Evolutionary conservation across 1,140 invertebrate genomes (phyloP).

Genomic region (Microplitis demolitor): DNA sequence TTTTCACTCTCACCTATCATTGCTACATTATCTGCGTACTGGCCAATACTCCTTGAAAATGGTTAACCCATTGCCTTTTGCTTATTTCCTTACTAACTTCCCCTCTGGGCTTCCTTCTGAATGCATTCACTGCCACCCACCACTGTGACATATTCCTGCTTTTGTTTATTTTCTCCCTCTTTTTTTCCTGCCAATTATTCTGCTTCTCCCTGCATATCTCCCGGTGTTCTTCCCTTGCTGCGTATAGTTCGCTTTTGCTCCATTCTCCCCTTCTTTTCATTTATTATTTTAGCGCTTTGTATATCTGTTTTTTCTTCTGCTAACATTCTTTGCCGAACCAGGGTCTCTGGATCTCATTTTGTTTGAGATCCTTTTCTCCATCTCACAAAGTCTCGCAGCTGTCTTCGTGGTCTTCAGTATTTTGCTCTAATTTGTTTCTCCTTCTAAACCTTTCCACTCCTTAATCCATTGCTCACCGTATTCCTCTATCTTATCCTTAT

Average conservation of each 20-base stretch:
- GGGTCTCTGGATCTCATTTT: neutral
- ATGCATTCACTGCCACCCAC: neutral
- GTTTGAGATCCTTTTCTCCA: neutral
- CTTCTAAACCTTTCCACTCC: neutral
- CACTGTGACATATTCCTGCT: conserved; percentile 9
- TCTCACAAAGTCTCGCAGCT: neutral
- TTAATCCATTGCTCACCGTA: neutral
- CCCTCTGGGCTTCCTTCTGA: neutral
- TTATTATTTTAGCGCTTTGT: neutral
- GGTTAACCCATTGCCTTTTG: neutral
- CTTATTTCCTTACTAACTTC: neutral
- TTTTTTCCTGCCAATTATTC: no score
- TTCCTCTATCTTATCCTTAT: neutral
- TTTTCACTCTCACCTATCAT: no score
- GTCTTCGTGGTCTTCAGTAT: neutral
- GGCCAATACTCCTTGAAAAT: no score
- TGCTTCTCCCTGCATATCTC: no score
- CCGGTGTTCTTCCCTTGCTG: neutral
- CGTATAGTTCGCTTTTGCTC: neutral
- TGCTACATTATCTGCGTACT: no score
- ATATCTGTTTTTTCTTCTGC: neutral
- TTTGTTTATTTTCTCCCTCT: neutral
- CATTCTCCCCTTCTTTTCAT: neutral
- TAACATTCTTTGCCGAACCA: conserved; percentile 19
- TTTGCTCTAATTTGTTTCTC: neutral